phyloP scores from a whole-genome alignment of 1,140 invertebrate genomes.

The Tigriopus japonicus region DNA sequence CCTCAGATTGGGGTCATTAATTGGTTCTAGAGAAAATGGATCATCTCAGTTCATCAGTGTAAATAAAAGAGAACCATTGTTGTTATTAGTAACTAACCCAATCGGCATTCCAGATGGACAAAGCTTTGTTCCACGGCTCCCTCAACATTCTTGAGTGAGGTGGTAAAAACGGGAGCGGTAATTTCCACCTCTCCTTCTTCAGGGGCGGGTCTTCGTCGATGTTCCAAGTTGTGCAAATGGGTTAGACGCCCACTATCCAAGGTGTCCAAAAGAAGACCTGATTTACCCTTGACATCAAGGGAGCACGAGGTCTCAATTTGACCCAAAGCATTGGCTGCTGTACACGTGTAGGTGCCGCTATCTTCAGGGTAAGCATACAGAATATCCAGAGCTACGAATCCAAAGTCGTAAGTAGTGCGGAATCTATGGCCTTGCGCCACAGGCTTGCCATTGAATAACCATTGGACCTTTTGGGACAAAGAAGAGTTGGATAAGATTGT shows the following conservation, averaged over 20 bases:
- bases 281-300: conserved; percentile 40
- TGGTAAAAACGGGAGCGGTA: conserved; percentile 66
- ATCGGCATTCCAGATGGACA: conserved; percentile 81
- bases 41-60: too few species aligned
- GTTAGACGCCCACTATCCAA: conserved; percentile 59
- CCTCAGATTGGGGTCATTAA: conserved; percentile 80
- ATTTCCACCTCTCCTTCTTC: conserved; percentile 50
- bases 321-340: conserved; percentile 70
- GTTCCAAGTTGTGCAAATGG: conserved; percentile 71
- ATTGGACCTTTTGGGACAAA: conserved; percentile 45
- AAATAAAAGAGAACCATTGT: too few species aligned
- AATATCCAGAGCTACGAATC: conserved; percentile 35
- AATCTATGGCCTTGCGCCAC: conserved; percentile 51
- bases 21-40: conserved; percentile 47
- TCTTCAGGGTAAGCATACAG: conserved; percentile 31
- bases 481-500: background rate
- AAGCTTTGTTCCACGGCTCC: conserved; percentile 74
- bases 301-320: conserved; percentile 76
- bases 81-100: conserved; percentile 24
- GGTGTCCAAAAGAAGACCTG: conserved; percentile 51
- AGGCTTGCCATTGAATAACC: conserved; percentile 77
- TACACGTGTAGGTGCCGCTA: conserved; percentile 74
- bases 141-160: conserved; percentile 57
- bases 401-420: conserved; percentile 34
- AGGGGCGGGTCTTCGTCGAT: conserved; percentile 28